A percentile compares a stretch with the other conserved stretches of the same genome.
These are phyloP conservation scores for Blomia tropicalis DNA, from an alignment of 2,888 invertebrate species.

Conservation along the genomic window DNA sequence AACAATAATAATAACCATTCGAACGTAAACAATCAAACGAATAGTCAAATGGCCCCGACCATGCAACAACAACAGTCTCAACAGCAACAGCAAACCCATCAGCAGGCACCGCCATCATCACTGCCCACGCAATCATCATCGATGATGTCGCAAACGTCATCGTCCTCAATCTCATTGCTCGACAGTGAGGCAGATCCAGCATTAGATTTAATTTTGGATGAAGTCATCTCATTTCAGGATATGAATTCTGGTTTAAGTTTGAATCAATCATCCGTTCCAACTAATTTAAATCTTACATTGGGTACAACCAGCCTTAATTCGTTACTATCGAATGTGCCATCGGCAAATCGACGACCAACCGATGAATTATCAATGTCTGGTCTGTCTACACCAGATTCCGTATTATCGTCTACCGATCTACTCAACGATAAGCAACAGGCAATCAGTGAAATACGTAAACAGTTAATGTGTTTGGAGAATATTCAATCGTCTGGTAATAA, in stretches of 20 bases:
- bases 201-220: conserved; percentile 15
- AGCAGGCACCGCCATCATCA: not conserved
- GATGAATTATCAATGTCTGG: not conserved
- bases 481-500: not conserved
- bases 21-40: not conserved
- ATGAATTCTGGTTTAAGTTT: not conserved
- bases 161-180: not conserved
- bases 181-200: conserved; percentile 1
- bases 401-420: not conserved
- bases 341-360: conserved; percentile 18
- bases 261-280: not conserved
- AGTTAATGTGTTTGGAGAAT: conserved; percentile 54
- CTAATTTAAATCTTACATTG: not conserved
- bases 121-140: not conserved
- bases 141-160: not conserved
- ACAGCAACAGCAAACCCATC: not conserved
- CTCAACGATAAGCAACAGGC: conserved; percentile 49
- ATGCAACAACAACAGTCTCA: not conserved
- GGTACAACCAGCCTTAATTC: not conserved
- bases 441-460: conserved; percentile 74
- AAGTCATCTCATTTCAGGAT: conserved; percentile 18
- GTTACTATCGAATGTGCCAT: conserved; percentile 20
- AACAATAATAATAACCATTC: not conserved
- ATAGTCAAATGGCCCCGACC: not conserved
- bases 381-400: not conserved